Evolutionary conservation across 1,140 invertebrate species (phyloP), one percentile per base, ranked within the genome.

Genomic region (Zaprionus camerounensis): DNA sequence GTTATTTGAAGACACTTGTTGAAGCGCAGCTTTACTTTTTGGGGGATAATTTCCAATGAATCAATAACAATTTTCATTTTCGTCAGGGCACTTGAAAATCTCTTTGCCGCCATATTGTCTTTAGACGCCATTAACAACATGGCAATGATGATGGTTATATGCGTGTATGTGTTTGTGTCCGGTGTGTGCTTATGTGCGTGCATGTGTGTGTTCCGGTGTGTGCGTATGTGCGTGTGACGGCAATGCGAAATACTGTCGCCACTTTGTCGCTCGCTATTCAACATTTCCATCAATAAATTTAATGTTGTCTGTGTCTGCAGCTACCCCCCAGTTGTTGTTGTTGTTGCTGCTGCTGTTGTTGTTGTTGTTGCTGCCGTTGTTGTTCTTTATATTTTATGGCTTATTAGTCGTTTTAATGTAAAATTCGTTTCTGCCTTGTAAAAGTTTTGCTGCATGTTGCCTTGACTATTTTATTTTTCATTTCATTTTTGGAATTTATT

Each of bases 281-380:
- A 62, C 82, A 80, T 86, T 86, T 86, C 74, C 84, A 86, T 86
- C 83, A 86, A 86, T 86, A 86, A 86, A 86, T 88, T 86, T 79
- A 86, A 88, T 86, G 81, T 83, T 74, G 80, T 88, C 83, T 86
- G 66, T 61, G 36, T 71, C 34, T 46, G 41, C 41, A 17, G 41
- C 41, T 46, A 46, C n/a, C 41, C n/a, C 41, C 41, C 0, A 17
- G 41, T 17, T 46, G 41, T n/a, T 17, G 41, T 22, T 31, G 41
- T 46, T 57, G 26, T 6, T n/a, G n/a, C n/a, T 61, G 24, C 34
- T 62, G 7, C 20, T 31, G 0, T 6, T 26, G n/a, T 44, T 44
- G 15, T n/a, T 17, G 41, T 22, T 31, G 41, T 51, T 57, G 24
- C 2, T 61, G 24, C 22, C 46, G 9, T 12, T 26, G 51, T 63